A percentile compares a stretch with the other conserved stretches of the same genome.
phyloP scores from a whole-genome alignment of 2,113 vertebrate genomes.

The Acrocephalus arundinaceus region DNA sequence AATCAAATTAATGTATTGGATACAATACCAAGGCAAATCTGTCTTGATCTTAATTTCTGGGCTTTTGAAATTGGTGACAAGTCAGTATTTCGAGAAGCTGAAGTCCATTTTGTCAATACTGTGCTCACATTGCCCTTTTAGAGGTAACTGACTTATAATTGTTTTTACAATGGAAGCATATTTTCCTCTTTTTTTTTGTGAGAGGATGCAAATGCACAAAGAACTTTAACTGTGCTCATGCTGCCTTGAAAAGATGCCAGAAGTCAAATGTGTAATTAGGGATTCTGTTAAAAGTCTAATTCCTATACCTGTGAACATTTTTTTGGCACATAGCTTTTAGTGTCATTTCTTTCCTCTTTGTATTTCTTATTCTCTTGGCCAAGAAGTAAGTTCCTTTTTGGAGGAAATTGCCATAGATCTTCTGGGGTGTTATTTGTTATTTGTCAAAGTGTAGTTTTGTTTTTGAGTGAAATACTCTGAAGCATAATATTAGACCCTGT shows the following conservation, averaged over 20 bases:
- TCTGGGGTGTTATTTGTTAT: neutral
- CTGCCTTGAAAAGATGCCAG: constrained; percentile 19
- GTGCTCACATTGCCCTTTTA: neutral
- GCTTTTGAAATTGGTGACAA: neutral
- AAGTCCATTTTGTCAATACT: neutral
- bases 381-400: neutral
- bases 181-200: neutral
- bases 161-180: neutral
- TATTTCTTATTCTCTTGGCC: neutral
- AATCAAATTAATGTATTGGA: neutral
- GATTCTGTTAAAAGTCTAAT: constrained; percentile 10
- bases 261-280: neutral
- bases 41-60: neutral
- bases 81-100: neutral
- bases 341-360: neutral
- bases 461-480: neutral
- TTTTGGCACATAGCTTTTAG: neutral
- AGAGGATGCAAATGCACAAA: neutral
- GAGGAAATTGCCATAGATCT: neutral
- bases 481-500: neutral
- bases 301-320: constrained; percentile 27
- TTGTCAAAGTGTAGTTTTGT: neutral
- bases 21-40: neutral
- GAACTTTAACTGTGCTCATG: neutral
- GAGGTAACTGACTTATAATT: neutral